Percentiles rank a stretch among this genome's conserved stretches.
These are phyloP conservation scores for Propithecus perrieri DNA, from an alignment of 2,797 vertebrate genomes.

Conservation along the genomic window DNA sequence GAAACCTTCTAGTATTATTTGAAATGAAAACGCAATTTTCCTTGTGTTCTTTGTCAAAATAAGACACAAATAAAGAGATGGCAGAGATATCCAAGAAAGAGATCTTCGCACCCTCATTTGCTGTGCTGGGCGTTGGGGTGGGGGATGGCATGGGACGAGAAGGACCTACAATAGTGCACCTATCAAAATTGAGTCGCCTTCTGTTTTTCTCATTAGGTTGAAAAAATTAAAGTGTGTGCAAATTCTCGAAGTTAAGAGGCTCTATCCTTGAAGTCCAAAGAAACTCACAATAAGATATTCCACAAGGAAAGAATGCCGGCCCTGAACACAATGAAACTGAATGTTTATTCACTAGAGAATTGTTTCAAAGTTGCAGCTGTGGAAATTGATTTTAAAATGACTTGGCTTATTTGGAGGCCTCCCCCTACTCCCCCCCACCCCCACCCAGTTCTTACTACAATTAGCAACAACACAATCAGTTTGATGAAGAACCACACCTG, in stretches of 20 bases:
- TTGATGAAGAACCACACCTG: slow-evolving; percentile 34
- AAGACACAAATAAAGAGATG: background rate
- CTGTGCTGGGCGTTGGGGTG: background rate
- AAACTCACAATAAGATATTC: background rate
- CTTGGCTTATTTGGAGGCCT: background rate
- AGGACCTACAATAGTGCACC: background rate
- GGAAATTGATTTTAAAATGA: slow-evolving; percentile 48
- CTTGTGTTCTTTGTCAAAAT: slow-evolving; percentile 63
- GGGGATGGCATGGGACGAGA: rapidly evolving
- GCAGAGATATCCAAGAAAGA: slow-evolving; percentile 10
- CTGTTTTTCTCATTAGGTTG: background rate
- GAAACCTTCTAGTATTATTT: slow-evolving; percentile 73
- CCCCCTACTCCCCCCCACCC: no score
- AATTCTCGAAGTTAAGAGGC: slow-evolving; percentile 66
- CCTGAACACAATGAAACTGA: slow-evolving; percentile 21
- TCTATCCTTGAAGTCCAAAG: slow-evolving; percentile 54
- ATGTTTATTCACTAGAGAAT: background rate
- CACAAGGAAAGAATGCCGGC: slow-evolving; percentile 50
- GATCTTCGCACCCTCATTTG: background rate
- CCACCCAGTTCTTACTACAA: background rate
- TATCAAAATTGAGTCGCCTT: background rate
- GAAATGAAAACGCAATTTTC: slow-evolving; percentile 74
- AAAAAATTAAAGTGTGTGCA: background rate
- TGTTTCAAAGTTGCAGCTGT: slow-evolving; percentile 25
- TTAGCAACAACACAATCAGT: background rate